Base-by-base conservation (phyloP, 2,797 vertebrate species). In the Chaetophractus vellerosus region DNA sequence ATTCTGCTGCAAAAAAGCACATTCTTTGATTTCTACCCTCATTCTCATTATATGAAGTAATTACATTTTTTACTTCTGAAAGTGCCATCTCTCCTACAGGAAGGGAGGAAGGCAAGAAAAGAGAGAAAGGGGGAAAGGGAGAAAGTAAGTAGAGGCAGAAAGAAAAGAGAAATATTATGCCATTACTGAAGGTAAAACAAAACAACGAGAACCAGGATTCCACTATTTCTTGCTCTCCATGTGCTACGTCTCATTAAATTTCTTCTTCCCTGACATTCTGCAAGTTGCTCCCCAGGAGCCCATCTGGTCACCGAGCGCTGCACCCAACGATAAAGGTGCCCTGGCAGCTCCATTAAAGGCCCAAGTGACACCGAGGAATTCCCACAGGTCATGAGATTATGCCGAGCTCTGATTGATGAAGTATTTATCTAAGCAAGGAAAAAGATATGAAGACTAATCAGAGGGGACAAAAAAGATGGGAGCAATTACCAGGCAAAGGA, bases 351-450 rank as follows among this genome's bases (percentile, higher is more conserved):
- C 93, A 95, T 92, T 92, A 87, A 90, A 87, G 79, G 33, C 23
- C 50, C 1, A 63, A 64, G 68, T 63, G 33, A 14, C 83, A 18
- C 19, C 9, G 48, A 92, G 61, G 80, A 88, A 88, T 94, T 78
- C 95, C 93, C 94, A 45, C 0, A 55, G 92, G 94, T 57, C 90
- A 91, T 63, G 75, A 87, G 88, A 93, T 93, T 91, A 91, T 91
- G 71, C 92, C 93, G 83, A 89, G 96, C 94, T 90, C 93, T 93
- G 96, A 95, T 63, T 74, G 96, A 96, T 91, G 93, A 92, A 92
- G 88, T 93, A 74, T 75, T 96, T 83, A 71, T 87, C 90, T 80
- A 91, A 96, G 86, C n/a, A 76, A 52, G 8, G 61, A 90, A 82
- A 85, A 38, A 93, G 68, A 91, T 38, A 83, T 2, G 68, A 86